Conservation (phyloP, 2,113 vertebrate species). For the Lipophrys pholis region DNA sequence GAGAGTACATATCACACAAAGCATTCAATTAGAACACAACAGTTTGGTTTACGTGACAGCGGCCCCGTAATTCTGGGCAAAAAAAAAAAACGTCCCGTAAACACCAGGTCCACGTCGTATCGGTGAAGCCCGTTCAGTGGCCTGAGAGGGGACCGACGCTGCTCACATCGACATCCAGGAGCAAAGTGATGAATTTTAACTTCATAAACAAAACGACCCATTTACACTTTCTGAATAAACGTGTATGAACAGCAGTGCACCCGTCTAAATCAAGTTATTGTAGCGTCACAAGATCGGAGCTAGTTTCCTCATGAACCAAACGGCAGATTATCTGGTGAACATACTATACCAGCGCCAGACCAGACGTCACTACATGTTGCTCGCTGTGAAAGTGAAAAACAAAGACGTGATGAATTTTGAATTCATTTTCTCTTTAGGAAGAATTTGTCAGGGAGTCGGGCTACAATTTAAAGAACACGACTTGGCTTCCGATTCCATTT, state of each 20-base stretch:
- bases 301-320: constrained; percentile 2
- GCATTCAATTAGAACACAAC: background rate
- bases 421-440: no score
- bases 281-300: background rate
- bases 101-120: constrained; percentile 1
- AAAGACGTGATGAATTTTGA: no score
- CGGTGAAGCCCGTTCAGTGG: constrained; percentile 2
- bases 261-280: constrained; percentile 17
- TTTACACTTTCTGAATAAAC: constrained; percentile 11
- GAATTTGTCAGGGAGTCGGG: no score
- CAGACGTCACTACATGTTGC: no score
- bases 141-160: constrained; percentile 8
- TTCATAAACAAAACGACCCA: background rate
- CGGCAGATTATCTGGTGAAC: background rate
- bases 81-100: background rate
- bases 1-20: constrained; percentile 54
- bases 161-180: constrained; percentile 16
- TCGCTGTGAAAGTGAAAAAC: no score
- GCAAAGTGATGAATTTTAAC: constrained; percentile 2
- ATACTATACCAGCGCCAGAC: no score
- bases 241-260: constrained; percentile 23
- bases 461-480: no score
- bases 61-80: constrained; percentile 20
- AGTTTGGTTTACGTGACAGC: constrained; percentile 38
- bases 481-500: no score